Evolutionary conservation across 2,797 vertebrate species (phyloP).

Genomic region (Onychomys arenicola): DNA sequence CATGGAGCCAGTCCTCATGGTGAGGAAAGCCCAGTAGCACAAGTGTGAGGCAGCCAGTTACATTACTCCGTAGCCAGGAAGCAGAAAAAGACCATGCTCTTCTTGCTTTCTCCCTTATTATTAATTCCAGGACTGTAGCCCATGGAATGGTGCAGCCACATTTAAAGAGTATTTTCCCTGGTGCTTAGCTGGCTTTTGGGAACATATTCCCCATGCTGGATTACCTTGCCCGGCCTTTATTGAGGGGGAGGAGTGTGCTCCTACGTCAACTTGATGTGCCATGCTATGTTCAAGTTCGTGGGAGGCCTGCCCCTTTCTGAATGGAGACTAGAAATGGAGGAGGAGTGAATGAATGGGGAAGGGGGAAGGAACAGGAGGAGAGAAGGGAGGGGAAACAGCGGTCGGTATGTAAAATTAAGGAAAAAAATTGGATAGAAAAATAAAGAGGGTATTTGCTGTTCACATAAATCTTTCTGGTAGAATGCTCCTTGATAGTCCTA

Average conservation of each 20-base stretch:
- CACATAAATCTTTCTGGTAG: not conserved
- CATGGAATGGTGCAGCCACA: not conserved
- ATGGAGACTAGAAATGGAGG: not conserved
- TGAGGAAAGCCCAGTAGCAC: no score
- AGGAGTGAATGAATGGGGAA: not conserved
- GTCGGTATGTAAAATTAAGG: not conserved
- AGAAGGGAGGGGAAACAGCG: not conserved
- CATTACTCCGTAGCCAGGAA: not conserved
- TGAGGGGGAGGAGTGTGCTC: fast-evolving
- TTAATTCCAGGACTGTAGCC: not conserved
- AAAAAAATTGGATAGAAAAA: not conserved
- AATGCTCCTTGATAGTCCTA: not conserved
- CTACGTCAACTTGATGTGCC: not conserved
- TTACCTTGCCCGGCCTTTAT: not conserved
- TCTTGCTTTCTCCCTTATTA: not conserved
- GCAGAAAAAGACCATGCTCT: not conserved
- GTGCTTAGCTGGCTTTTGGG: fast-evolving
- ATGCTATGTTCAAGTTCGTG: no score
- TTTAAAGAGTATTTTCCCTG: not conserved
- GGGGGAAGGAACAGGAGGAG: no score
- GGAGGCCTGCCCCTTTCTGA: not conserved
- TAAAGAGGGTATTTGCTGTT: not conserved
- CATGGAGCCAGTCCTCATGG: fast-evolving
- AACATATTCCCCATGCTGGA: not conserved
- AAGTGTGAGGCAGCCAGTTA: no score